Conservation (phyloP, 2,797 vertebrate genomes). For the Cyprinella venusta region DNA sequence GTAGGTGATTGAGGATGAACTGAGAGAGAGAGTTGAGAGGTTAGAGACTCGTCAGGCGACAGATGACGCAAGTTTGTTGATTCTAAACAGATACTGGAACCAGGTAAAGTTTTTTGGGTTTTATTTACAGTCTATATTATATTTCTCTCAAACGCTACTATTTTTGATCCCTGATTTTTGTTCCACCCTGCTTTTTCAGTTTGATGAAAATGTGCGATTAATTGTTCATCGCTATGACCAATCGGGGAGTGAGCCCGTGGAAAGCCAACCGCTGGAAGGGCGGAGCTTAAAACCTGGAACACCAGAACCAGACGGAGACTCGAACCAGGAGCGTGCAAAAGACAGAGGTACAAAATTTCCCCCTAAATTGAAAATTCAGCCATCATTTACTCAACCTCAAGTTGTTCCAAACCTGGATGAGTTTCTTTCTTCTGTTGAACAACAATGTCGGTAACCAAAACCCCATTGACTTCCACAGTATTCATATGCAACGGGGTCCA, state of each 20-base stretch:
- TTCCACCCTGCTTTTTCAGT: conserved; percentile 71
- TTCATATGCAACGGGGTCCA: no score
- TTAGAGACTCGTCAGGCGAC: conserved; percentile 95
- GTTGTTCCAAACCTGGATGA: no score
- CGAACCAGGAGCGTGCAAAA: conserved; percentile 93
- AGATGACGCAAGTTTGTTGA: conserved; percentile 92
- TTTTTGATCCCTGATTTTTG: neutral
- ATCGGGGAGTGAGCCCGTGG: conserved; percentile 83
- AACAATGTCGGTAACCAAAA: no score
- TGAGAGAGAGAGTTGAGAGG: conserved; percentile 92
- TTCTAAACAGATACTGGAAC: conserved; percentile 97
- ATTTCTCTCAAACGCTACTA: neutral
- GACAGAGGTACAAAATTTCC: conserved; percentile 77
- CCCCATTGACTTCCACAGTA: no score
- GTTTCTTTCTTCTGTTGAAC: no score
- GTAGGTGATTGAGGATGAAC: conserved; percentile 93
- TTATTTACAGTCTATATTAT: neutral
- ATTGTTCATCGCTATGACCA: conserved; percentile 87
- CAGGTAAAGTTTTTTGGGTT: conserved; percentile 79
- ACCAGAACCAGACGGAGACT: conserved; percentile 96
- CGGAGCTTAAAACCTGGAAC: conserved; percentile 91
- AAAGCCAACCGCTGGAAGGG: conserved; percentile 84
- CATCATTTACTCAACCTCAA: no score
- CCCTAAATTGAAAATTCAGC: no score
- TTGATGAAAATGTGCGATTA: conserved; percentile 93